These are phyloP conservation scores for Diphyllodes magnificus DNA, from an alignment of 2,113 vertebrate species.

Conservation along the genomic window DNA sequence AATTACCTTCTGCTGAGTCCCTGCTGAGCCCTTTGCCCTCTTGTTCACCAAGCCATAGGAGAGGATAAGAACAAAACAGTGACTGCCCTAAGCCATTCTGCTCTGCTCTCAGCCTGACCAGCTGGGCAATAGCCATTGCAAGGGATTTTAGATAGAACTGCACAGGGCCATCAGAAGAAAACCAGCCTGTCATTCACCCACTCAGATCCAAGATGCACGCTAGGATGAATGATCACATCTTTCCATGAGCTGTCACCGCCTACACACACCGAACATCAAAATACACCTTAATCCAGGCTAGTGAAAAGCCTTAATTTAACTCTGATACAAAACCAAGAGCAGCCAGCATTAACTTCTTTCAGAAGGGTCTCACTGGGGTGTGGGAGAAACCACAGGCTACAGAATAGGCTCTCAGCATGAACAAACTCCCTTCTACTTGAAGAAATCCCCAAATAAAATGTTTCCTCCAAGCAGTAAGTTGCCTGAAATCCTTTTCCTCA, in stretches of 20 bases:
- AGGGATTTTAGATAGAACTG: background rate
- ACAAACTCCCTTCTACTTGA: background rate
- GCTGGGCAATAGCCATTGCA: background rate
- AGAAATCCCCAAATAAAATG: background rate
- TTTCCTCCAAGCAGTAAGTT: background rate
- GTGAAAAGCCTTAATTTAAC: background rate
- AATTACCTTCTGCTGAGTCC: background rate
- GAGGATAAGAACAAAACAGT: background rate
- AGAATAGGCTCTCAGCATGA: background rate
- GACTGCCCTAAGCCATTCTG: background rate
- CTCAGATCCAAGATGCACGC: background rate
- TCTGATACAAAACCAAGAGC: background rate
- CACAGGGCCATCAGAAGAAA: background rate
- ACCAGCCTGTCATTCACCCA: background rate
- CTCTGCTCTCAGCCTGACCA: background rate
- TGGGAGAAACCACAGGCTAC: background rate
- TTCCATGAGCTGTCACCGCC: background rate
- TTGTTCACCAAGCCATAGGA: background rate
- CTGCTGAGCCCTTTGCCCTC: background rate
- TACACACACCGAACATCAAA: background rate
- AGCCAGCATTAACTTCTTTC: background rate
- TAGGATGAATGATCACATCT: background rate
- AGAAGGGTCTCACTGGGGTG: background rate
- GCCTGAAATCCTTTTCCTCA: background rate
- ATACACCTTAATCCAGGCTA: background rate